Evolutionary conservation across 2,888 invertebrate species (phyloP).

Genomic region (Callyntrura guangdongensis): DNA sequence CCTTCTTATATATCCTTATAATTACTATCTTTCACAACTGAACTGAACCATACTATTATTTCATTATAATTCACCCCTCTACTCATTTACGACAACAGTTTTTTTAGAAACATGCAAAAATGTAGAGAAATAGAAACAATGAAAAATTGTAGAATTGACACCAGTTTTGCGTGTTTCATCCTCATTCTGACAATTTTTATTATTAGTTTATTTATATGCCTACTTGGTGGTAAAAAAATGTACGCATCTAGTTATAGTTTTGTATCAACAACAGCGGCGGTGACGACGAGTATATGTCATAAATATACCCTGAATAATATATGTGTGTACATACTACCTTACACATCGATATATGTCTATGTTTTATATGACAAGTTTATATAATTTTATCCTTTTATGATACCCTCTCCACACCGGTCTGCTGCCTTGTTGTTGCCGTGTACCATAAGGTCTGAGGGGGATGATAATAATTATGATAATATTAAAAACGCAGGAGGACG

Average conservation of each 20-base stretch:
- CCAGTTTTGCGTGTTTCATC: constrained; percentile 74
- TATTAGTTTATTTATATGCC: constrained; percentile 34
- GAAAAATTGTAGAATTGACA: constrained; percentile 69
- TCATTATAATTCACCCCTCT: constrained; percentile 67
- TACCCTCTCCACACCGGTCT: neutral
- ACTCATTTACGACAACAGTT: constrained; percentile 24
- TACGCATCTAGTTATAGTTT: constrained; percentile 41
- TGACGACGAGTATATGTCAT: neutral
- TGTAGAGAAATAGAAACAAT: constrained; percentile 32
- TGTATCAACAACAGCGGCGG: neutral
- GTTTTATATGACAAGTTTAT: no score
- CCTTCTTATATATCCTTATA: constrained; percentile 9
- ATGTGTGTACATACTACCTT: neutral
- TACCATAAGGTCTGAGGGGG: constrained; percentile 55
- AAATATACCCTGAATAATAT: constrained; percentile 16
- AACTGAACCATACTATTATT: constrained; percentile 70
- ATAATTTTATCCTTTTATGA: constrained; percentile 4
- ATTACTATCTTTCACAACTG: constrained; percentile 50
- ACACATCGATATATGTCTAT: neutral
- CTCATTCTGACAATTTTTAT: constrained; percentile 55
- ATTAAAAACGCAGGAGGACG: constrained; percentile 43
- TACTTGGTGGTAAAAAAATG: constrained; percentile 6
- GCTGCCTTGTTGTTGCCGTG: constrained; percentile 10
- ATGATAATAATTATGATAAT: constrained; percentile 36
- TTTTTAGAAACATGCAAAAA: constrained; percentile 49